Percentiles rank a stretch among this genome's conserved stretches.
Evolutionary conservation across 2,797 vertebrate genomes (phyloP).

Genomic region (Danio choprae): DNA sequence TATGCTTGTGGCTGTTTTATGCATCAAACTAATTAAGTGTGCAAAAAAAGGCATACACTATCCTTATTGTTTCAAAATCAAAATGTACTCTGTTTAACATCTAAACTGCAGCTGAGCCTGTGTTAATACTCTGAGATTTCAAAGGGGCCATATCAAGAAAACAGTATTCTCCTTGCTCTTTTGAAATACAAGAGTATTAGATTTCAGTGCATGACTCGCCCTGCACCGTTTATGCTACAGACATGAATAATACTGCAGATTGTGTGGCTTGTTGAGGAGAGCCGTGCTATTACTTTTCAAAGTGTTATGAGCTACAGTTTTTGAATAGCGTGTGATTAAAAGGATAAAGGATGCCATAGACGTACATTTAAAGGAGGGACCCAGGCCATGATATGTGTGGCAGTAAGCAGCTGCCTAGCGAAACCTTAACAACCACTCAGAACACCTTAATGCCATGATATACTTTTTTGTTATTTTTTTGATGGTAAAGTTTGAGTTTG

Average conservation of each 20-base stretch:
- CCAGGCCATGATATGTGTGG: not conserved
- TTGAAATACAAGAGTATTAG: not conserved
- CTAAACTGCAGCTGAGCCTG: conserved; percentile 15
- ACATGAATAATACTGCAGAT: conserved; percentile 21
- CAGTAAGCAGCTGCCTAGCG: not conserved
- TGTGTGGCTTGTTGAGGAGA: not conserved
- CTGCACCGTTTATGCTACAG: not conserved
- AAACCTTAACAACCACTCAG: not conserved
- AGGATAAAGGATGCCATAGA: not conserved
- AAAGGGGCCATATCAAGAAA: conserved; percentile 16
- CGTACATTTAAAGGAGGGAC: not conserved
- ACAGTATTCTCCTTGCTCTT: conserved; percentile 16
- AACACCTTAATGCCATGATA: not conserved
- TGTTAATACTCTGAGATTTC: conserved; percentile 15
- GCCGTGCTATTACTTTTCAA: conserved; percentile 2
- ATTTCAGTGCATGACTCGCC: not conserved
- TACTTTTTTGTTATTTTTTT: too few relatives aligned
- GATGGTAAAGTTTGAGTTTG: too few relatives aligned
- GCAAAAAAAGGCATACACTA: conserved; percentile 11
- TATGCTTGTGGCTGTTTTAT: conserved; percentile 32
- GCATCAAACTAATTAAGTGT: conserved; percentile 28
- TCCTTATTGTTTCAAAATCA: conserved; percentile 35
- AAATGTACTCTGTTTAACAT: conserved; percentile 18
- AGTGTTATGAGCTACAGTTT: not conserved
- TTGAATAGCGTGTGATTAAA: not conserved